Evolutionary conservation across 1,140 invertebrate species (phyloP).

Genomic region (Pogonognathellus flavescens): DNA sequence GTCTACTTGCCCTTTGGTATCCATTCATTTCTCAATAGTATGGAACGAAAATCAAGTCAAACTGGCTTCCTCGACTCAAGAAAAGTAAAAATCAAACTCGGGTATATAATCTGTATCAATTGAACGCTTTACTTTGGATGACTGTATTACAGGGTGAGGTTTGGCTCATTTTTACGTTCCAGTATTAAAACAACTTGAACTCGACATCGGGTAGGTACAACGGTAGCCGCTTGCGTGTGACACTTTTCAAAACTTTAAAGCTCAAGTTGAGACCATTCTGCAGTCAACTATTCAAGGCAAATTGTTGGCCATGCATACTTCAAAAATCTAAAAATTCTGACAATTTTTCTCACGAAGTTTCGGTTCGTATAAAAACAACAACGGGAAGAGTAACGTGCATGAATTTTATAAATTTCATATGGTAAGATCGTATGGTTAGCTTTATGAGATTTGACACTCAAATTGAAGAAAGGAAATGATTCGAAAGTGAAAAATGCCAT

Average conservation of each 20-base stretch:
- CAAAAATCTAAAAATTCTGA: neutral
- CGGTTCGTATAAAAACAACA: neutral
- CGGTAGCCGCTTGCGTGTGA: neutral
- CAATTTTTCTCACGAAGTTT: conserved; percentile 20
- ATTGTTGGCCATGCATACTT: neutral
- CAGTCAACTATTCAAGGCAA: neutral
- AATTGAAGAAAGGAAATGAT: conserved; percentile 46
- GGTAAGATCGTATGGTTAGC: neutral
- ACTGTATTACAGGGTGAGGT: neutral
- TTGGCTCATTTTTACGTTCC: neutral
- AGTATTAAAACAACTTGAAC: neutral
- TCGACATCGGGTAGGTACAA: neutral
- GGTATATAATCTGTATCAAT: neutral
- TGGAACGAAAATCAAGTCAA: neutral
- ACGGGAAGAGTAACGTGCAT: neutral
- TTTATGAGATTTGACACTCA: neutral
- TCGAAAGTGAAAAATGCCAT: conserved; percentile 30
- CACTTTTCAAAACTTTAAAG: neutral
- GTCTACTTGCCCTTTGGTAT: conserved; percentile 8
- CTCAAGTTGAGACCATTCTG: too few relatives aligned
- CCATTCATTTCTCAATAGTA: neutral
- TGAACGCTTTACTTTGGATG: neutral
- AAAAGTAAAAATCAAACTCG: neutral
- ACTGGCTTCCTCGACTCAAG: neutral
- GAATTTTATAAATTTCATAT: conserved; percentile 5